Percentiles rank a stretch among this genome's conserved stretches.
Evolutionary conservation across 1,140 invertebrate genomes (phyloP).

Genomic region (Trichonephila inaurata): DNA sequence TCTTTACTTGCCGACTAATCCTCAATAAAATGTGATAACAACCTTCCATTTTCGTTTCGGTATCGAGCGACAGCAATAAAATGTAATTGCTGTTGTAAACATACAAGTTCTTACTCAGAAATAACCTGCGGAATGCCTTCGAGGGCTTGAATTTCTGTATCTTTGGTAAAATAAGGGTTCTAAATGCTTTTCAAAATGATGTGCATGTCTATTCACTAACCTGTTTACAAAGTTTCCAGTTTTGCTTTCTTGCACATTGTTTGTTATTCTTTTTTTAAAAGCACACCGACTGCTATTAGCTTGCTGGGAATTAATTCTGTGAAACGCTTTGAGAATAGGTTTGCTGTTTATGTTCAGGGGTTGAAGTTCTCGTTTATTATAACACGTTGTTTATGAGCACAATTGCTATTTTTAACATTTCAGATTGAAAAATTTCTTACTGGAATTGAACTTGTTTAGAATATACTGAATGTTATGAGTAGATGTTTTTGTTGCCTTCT

Average conservation of each 20-base stretch:
- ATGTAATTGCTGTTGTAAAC: neutral
- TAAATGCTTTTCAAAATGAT: neutral
- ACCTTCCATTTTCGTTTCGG: neutral
- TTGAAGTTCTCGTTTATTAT: too few relatives aligned
- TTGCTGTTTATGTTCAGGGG: too few relatives aligned
- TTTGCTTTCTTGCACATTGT: neutral
- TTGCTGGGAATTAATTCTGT: too few relatives aligned
- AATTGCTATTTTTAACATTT: too few relatives aligned
- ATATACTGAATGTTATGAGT: too few relatives aligned
- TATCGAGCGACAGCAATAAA: neutral
- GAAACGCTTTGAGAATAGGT: too few relatives aligned
- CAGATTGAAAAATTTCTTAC: too few relatives aligned
- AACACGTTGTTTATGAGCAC: too few relatives aligned
- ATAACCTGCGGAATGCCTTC: neutral
- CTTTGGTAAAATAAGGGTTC: neutral
- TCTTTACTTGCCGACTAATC: neutral
- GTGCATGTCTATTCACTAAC: neutral
- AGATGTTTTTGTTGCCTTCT: too few relatives aligned
- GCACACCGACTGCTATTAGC: too few relatives aligned
- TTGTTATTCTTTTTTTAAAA: neutral
- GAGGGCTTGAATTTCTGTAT: neutral
- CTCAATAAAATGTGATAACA: neutral
- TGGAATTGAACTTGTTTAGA: too few relatives aligned
- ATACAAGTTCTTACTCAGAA: neutral
- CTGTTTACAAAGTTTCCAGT: neutral